A percentile compares a stretch with the other conserved stretches of the same genome.
Evolutionary conservation across 2,113 vertebrate genomes (phyloP).

Genomic region (Mesocricetus auratus): DNA sequence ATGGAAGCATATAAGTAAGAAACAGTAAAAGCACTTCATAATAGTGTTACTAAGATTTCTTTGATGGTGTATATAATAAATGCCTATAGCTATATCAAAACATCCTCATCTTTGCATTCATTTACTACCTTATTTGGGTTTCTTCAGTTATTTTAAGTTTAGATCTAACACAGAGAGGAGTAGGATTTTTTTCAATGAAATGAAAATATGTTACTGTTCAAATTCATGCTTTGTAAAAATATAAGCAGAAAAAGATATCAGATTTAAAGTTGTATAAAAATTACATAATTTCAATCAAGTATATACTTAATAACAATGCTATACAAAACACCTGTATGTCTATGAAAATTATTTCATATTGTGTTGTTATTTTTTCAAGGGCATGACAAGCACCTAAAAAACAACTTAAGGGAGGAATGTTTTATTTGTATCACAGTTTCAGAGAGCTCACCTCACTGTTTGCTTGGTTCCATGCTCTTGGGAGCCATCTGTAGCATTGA

Average conservation of each 20-base stretch:
- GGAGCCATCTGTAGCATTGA: too few species aligned
- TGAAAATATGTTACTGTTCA: background rate
- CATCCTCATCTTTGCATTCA: conserved; percentile 13
- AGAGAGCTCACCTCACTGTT: background rate
- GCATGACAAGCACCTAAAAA: background rate
- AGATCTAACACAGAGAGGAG: background rate
- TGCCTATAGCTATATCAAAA: conserved; percentile 44
- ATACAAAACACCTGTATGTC: background rate
- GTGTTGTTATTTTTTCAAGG: background rate
- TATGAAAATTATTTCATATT: background rate
- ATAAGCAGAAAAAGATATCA: background rate
- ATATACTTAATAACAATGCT: background rate
- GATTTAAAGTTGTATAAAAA: background rate
- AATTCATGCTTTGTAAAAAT: background rate
- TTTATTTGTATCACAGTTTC: background rate
- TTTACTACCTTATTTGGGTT: background rate
- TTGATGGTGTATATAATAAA: conserved; percentile 33
- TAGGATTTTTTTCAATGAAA: background rate
- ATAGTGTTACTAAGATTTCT: conserved; percentile 61
- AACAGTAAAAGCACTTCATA: background rate
- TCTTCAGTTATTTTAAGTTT: background rate
- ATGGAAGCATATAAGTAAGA: conserved; percentile 51
- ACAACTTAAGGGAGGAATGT: background rate
- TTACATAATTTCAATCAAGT: background rate
- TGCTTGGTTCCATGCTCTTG: background rate